Base-by-base conservation (phyloP, 1,140 invertebrate genomes). In the Trichonephila clavata region DNA sequence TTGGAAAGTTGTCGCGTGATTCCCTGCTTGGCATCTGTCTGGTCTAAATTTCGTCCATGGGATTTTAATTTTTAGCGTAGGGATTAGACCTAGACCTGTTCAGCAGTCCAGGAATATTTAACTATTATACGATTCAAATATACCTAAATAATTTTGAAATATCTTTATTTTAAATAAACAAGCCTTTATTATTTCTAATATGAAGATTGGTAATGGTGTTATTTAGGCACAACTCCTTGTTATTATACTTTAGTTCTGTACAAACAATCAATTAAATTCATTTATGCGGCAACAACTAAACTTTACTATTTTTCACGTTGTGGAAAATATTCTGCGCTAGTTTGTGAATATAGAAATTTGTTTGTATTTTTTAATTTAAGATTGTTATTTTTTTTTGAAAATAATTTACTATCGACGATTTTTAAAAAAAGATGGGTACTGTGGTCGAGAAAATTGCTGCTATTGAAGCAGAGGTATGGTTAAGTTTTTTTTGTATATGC, bases 371-470 rank as follows among this genome's bases (percentile, higher is more conserved):
- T 32, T 14, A 71, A 84, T 32, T 32, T 32, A 80, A 39, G 13
- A 84, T 21, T 84, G 14, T 20, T 24, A n/a, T 59, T 10, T 59
- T 59, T 8, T 10, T 7, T 24, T 24, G 39, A 5, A 32, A 32
- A 13, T 60, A 59, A 24, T 84, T 60, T 59, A 4, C 5, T 60
- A 3, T 57, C 59, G 21, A 84, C 57, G 24, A 16, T 50, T 21
- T 59, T 60, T 57, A 3, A 59, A 16, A 14, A 8, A n/a, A 59
- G 95, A 98, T 98, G 98, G 98, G 97, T 97, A 98, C 98, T 39
- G 98, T 99, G 95, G 95, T 99, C 95, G 98, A 99, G 95, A 99
- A 99, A 97, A 99, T 99, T 95, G 97, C 98, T 60, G 98, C 98
- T 95, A 99, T 99, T 95, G 99, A 99, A 96, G 96, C 98, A 94